A percentile compares a stretch with the other conserved stretches of the same genome.
Evolutionary conservation across 2,797 vertebrate species (phyloP).

Genomic region (Chaetodon trifasciatus): DNA sequence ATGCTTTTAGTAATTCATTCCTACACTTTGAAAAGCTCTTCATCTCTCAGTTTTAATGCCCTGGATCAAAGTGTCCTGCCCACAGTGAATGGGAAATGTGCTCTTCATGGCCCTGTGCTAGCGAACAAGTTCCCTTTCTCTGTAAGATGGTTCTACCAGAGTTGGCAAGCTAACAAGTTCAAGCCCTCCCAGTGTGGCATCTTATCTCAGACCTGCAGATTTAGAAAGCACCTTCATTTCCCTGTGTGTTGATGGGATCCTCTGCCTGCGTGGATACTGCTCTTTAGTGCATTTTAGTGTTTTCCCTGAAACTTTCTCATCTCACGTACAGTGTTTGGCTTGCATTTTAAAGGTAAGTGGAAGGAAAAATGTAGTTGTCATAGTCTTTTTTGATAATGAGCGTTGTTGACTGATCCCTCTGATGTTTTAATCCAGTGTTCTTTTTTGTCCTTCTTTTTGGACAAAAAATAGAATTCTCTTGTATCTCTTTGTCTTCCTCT

Average conservation of each 20-base stretch:
- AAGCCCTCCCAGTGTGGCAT: conserved; percentile 33
- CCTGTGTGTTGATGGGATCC: neutral
- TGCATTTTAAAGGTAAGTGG: neutral
- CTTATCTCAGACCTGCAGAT: conserved; percentile 25
- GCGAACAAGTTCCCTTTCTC: conserved; percentile 37
- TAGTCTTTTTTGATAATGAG: conserved; percentile 4
- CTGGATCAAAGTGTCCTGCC: conserved; percentile 68
- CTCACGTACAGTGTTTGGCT: neutral
- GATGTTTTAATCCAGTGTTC: conserved; percentile 2
- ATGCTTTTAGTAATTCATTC: conserved; percentile 75
- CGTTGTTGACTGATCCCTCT: conserved; percentile 1
- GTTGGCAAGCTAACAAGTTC: conserved; percentile 36
- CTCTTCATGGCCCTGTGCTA: conserved; percentile 50
- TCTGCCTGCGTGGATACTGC: neutral
- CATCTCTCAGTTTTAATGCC: conserved; percentile 70
- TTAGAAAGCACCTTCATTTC: conserved; percentile 21
- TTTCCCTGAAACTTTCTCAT: conserved; percentile 1
- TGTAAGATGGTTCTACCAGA: conserved; percentile 26
- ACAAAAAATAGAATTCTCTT: neutral
- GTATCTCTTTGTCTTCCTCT: conserved; percentile 1
- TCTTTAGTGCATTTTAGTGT: neutral
- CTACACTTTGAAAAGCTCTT: conserved; percentile 74
- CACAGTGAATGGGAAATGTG: conserved; percentile 52
- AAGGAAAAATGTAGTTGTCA: neutral
- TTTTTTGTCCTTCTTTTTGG: neutral